These are phyloP conservation scores for Clarias platycephalus DNA, from an alignment of 2,797 vertebrate species.

Conservation along the genomic window DNA sequence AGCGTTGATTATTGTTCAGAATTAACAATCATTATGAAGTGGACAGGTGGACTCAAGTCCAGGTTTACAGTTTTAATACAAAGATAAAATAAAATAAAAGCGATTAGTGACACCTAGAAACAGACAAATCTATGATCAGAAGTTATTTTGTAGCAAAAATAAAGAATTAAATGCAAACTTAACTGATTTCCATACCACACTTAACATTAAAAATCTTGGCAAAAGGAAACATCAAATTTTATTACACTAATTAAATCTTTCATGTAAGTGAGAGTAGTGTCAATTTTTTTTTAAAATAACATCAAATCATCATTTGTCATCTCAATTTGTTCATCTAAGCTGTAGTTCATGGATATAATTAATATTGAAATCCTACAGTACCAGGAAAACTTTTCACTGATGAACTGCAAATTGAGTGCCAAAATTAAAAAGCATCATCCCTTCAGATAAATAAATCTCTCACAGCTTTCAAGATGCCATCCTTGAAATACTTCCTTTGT, in stretches of 20 bases:
- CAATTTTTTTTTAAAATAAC: neutral
- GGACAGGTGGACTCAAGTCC: neutral
- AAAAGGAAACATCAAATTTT: neutral
- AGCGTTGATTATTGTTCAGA: conserved; percentile 17
- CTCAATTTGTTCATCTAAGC: neutral
- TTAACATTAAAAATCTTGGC: neutral
- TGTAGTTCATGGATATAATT: neutral
- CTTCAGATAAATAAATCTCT: neutral
- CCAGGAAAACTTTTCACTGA: neutral
- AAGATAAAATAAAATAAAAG: neutral
- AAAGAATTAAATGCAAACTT: neutral
- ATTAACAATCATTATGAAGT: neutral
- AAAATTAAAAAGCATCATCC: too few species aligned
- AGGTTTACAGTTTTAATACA: neutral
- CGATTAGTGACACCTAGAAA: neutral
- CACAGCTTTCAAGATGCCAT: neutral
- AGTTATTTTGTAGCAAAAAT: neutral
- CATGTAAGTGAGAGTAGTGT: neutral
- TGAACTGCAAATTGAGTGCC: neutral
- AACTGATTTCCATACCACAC: neutral
- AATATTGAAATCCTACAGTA: neutral
- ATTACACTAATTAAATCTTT: neutral
- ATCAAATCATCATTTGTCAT: neutral
- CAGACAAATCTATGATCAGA: neutral
- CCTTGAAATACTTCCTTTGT: neutral